These are phyloP conservation scores for Cephus nigrinus DNA, from an alignment of 2,888 invertebrate species.

Conservation along the genomic window DNA sequence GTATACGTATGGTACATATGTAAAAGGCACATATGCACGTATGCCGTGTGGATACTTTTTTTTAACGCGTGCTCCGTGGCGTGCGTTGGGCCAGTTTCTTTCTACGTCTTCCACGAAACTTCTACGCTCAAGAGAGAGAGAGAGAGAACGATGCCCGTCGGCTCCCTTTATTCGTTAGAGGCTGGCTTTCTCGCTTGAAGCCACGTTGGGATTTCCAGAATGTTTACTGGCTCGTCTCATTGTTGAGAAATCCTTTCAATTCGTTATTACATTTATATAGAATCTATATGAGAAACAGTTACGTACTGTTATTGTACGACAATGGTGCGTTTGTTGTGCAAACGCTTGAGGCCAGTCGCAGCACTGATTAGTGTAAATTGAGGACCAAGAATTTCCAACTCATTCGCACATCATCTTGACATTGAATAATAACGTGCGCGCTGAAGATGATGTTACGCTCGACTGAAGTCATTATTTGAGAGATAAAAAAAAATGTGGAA, in stretches of 20 bases:
- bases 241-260: not conserved
- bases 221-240: too few species aligned
- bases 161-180: not conserved
- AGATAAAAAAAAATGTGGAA: too few species aligned
- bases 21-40: not conserved
- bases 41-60: not conserved
- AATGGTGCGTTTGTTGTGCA: too few species aligned
- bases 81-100: slow-evolving; percentile 18
- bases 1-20: slow-evolving; percentile 13
- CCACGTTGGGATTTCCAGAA: too few species aligned
- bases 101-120: slow-evolving; percentile 24
- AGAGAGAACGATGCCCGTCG: not conserved
- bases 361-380: not conserved
- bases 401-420: not conserved
- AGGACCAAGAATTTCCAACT: not conserved
- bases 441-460: too few species aligned
- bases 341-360: not conserved
- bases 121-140: not conserved
- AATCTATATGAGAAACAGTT: too few species aligned
- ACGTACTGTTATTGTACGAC: too few species aligned
- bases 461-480: too few species aligned
- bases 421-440: too few species aligned
- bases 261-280: not conserved
- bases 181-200: too few species aligned
- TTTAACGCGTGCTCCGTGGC: slow-evolving; percentile 8